phyloP scores from a whole-genome alignment of 92 coral and sea anemone genomes.

The Pocillopora grandis region DNA sequence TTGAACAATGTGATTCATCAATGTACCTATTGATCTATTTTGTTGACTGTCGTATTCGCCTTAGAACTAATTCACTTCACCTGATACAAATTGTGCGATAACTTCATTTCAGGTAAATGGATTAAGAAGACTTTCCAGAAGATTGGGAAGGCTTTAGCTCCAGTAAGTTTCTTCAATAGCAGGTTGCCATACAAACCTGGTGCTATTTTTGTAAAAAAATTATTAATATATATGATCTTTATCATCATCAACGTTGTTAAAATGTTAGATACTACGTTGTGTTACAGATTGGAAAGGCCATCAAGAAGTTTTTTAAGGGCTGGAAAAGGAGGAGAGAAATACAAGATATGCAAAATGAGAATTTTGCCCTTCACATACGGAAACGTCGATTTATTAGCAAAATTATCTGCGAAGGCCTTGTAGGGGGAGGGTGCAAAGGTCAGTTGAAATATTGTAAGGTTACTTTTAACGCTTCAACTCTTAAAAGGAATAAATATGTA shows the following conservation, averaged over 20 bases:
- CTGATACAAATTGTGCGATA: not conserved
- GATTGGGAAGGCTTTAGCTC: slow-evolving; percentile 88
- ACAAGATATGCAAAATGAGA: slow-evolving; percentile 76
- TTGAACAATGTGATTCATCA: too few relatives aligned
- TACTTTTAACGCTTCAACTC: not conserved
- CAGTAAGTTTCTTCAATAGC: slow-evolving; percentile 53
- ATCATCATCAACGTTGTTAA: too few relatives aligned
- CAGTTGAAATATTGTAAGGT: not conserved
- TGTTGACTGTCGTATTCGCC: too few relatives aligned
- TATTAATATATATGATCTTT: too few relatives aligned
- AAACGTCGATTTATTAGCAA: slow-evolving; percentile 93
- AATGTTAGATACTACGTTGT: too few relatives aligned
- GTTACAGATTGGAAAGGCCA: slow-evolving; percentile 72
- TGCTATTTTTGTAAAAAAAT: too few relatives aligned
- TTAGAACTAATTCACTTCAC: too few relatives aligned
- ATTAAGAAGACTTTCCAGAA: slow-evolving; percentile 67
- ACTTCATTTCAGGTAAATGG: slow-evolving; percentile 69
- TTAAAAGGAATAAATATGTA: too few relatives aligned
- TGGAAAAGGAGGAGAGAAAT: slow-evolving; percentile 89
- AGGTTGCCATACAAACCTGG: too few relatives aligned
- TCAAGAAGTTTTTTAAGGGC: slow-evolving; percentile 86
- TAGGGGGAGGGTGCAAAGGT: slow-evolving; percentile 93
- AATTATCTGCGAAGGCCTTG: slow-evolving; percentile 92
- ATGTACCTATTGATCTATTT: too few relatives aligned
- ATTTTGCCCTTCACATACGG: slow-evolving; percentile 89